Percentiles rank a stretch among this genome's conserved stretches.
These are phyloP conservation scores for Sphaerophoria taeniata DNA, from an alignment of 2,888 invertebrate species.

Conservation along the genomic window DNA sequence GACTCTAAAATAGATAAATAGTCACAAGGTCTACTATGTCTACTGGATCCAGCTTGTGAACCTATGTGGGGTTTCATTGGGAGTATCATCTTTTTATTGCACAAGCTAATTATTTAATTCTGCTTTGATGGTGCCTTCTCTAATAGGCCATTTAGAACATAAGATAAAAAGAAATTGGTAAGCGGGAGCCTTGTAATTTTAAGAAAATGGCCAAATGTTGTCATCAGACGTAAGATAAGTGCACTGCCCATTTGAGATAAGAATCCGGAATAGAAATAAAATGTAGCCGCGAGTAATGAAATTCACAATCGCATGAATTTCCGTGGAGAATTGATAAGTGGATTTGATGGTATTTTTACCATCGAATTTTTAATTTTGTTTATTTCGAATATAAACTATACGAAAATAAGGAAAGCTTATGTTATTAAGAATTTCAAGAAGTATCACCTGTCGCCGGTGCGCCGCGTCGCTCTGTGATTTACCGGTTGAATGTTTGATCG, in stretches of 20 bases:
- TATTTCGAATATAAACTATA: slow-evolving; percentile 63
- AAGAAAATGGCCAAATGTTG: slow-evolving; percentile 70
- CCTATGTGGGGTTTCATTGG: neutral
- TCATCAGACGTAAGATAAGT: slow-evolving; percentile 51
- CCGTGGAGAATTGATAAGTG: slow-evolving; percentile 66
- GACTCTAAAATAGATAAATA: no score
- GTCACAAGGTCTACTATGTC: neutral
- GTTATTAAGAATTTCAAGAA: slow-evolving; percentile 40
- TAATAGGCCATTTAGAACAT: slow-evolving; percentile 4
- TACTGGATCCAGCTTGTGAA: neutral
- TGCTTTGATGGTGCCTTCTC: slow-evolving; percentile 50
- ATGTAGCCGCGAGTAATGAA: slow-evolving; percentile 50
- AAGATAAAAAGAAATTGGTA: slow-evolving; percentile 30
- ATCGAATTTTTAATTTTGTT: slow-evolving; percentile 35
- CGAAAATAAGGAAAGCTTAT: slow-evolving; percentile 18
- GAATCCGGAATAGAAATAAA: slow-evolving; percentile 35
- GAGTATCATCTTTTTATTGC: slow-evolving; percentile 62
- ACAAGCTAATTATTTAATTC: slow-evolving; percentile 60
- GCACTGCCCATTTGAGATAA: slow-evolving; percentile 43
- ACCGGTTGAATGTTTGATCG: slow-evolving; percentile 49
- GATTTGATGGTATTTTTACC: slow-evolving; percentile 49
- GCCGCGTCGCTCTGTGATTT: slow-evolving; percentile 27
- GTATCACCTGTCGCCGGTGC: slow-evolving; percentile 27
- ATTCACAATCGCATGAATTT: slow-evolving; percentile 66
- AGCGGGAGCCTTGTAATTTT: slow-evolving; percentile 52